These are phyloP conservation scores for Tipula helvola DNA, from an alignment of 2,888 invertebrate genomes.

Conservation along the genomic window DNA sequence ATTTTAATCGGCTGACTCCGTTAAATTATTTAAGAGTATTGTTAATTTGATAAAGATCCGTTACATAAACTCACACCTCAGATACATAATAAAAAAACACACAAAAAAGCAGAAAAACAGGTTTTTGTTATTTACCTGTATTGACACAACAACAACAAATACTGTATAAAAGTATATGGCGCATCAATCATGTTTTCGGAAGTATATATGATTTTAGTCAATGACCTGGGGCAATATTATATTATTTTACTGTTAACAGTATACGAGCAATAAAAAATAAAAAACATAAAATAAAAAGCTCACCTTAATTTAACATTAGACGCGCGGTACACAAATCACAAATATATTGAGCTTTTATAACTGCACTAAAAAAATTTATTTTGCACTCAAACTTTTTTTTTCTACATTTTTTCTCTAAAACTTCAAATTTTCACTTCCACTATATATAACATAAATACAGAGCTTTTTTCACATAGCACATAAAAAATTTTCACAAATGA, in stretches of 20 bases:
- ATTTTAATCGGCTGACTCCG: not conserved
- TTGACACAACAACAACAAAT: not conserved
- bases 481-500: not conserved
- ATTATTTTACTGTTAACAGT: not conserved
- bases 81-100: not conserved
- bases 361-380: not conserved
- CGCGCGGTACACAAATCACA: not conserved
- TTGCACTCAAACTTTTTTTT: not conserved
- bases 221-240: not conserved
- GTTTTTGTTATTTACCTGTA: not conserved
- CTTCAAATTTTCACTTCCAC: not conserved
- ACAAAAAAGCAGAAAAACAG: not conserved
- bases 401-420: not conserved
- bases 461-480: not conserved
- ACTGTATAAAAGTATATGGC: too few relatives aligned
- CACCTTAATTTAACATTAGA: not conserved
- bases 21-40: not conserved
- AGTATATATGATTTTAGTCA: not conserved
- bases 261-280: not conserved
- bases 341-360: not conserved
- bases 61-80: not conserved
- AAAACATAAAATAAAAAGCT: not conserved
- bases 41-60: not conserved
- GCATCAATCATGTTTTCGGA: not conserved
- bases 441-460: not conserved